These are phyloP conservation scores for Eutrigla gurnardus DNA, from an alignment of 2,797 vertebrate genomes.

Conservation along the genomic window DNA sequence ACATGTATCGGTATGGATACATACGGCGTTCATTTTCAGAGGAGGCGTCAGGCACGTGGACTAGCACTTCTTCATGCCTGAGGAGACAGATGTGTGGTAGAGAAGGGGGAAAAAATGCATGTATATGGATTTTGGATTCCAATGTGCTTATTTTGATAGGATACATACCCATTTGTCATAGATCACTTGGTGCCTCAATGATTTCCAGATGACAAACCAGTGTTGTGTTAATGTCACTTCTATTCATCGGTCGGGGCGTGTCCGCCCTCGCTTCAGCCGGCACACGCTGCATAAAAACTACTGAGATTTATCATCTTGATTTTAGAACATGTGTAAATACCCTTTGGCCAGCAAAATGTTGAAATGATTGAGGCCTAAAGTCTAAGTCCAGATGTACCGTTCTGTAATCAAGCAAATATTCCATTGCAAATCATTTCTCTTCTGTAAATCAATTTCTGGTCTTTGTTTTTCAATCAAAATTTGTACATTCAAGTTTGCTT, in stretches of 20 bases:
- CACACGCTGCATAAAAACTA: not conserved
- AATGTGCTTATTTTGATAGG: conserved; percentile 79
- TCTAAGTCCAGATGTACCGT: not conserved
- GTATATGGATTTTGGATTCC: conserved; percentile 73
- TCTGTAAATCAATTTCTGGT: not conserved
- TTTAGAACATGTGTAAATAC: conserved; percentile 1
- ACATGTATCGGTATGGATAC: conserved; percentile 81
- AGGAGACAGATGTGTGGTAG: conserved; percentile 66
- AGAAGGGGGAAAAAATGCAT: conserved; percentile 41
- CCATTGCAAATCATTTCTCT: not conserved
- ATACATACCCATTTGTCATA: conserved; percentile 85
- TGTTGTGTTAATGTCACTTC: conserved; percentile 87
- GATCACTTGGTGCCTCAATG: conserved; percentile 88
- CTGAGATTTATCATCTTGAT: conserved; percentile 1
- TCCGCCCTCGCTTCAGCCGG: conserved; percentile 17
- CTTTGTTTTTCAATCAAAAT: not conserved
- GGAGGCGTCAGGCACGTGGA: conserved; percentile 41
- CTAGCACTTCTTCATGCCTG: conserved; percentile 53
- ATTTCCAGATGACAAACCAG: conserved; percentile 90
- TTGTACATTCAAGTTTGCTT: not conserved
- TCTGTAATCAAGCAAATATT: not conserved
- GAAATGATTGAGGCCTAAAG: not conserved
- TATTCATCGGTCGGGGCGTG: conserved; percentile 86
- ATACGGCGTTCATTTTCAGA: conserved; percentile 76
- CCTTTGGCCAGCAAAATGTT: not conserved